These are phyloP conservation scores for Calephelis virginiensis DNA, from an alignment of 1,140 invertebrate species.

Conservation along the genomic window DNA sequence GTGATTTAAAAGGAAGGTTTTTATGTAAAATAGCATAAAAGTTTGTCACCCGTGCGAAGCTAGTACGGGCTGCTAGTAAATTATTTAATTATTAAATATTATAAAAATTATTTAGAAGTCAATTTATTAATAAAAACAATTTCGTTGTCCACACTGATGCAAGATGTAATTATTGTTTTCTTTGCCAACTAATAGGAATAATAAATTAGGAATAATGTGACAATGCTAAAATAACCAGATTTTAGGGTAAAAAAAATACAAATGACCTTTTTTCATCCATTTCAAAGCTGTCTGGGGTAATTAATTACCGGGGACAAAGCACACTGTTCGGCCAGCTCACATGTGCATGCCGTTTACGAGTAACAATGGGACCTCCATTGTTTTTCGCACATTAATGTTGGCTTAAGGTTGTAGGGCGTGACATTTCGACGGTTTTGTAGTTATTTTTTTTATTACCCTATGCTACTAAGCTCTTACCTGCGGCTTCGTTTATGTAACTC, in stretches of 20 bases:
- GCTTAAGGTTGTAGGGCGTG: not conserved
- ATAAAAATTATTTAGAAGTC: too few species aligned
- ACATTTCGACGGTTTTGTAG: slow-evolving; percentile 9
- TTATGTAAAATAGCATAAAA: too few species aligned
- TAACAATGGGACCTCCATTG: not conserved
- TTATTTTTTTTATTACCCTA: not conserved
- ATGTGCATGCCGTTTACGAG: not conserved
- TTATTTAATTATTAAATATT: too few species aligned
- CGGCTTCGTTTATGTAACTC: not conserved
- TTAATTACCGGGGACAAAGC: slow-evolving; percentile 14
- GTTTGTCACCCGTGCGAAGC: too few species aligned
- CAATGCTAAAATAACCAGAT: too few species aligned
- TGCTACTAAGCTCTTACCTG: not conserved
- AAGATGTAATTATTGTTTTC: too few species aligned
- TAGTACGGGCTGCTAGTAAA: too few species aligned
- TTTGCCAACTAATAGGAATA: too few species aligned
- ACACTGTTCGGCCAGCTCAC: not conserved
- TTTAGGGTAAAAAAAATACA: not conserved
- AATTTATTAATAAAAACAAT: too few species aligned
- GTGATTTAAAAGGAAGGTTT: too few species aligned
- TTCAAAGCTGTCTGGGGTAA: not conserved
- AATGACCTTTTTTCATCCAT: not conserved
- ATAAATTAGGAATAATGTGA: too few species aligned
- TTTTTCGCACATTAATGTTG: slow-evolving; percentile 7
- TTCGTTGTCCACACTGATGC: too few species aligned